A percentile compares a stretch with the other conserved stretches of the same genome.
Evolutionary conservation across 2,888 invertebrate species (phyloP).

Genomic region (Parnassius apollo): DNA sequence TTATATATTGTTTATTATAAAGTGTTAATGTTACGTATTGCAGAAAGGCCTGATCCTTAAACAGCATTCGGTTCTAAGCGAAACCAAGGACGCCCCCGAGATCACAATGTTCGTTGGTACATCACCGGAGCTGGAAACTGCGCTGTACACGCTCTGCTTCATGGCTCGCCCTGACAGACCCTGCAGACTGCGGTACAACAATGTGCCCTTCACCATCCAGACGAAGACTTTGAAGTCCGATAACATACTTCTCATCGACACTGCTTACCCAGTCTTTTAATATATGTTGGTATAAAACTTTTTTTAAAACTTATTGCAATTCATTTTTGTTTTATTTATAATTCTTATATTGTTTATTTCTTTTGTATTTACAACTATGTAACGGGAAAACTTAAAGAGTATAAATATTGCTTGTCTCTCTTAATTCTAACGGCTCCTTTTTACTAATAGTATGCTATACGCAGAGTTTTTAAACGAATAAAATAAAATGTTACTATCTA

Average conservation of each 20-base stretch:
- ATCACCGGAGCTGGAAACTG: conserved; percentile 94
- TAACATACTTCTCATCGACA: conserved; percentile 64
- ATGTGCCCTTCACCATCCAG: conserved; percentile 66
- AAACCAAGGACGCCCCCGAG: conserved; percentile 87
- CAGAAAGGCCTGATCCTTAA: conserved; percentile 91
- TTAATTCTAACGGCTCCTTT: no score
- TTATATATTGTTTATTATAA: no score
- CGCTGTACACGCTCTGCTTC: conserved; percentile 94
- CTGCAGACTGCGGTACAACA: conserved; percentile 83
- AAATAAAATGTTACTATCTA: no score
- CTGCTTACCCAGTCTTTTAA: conserved; percentile 56
- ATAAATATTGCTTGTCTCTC: no score
- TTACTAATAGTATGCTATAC: no score
- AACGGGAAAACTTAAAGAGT: background rate
- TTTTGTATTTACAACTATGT: no score
- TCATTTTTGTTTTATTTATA: background rate
- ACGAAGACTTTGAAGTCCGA: conserved; percentile 66
- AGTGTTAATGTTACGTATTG: background rate
- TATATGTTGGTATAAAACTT: background rate
- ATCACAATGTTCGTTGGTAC: conserved; percentile 91
- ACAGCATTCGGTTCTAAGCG: conserved; percentile 86
- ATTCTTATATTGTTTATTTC: no score
- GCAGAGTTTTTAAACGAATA: no score
- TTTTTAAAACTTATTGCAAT: background rate
- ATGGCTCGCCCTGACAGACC: conserved; percentile 87